Percentiles rank a stretch among this genome's conserved stretches.
These are phyloP conservation scores for Drosophila neotestacea DNA, from an alignment of 2,888 invertebrate species.

Conservation along the genomic window DNA sequence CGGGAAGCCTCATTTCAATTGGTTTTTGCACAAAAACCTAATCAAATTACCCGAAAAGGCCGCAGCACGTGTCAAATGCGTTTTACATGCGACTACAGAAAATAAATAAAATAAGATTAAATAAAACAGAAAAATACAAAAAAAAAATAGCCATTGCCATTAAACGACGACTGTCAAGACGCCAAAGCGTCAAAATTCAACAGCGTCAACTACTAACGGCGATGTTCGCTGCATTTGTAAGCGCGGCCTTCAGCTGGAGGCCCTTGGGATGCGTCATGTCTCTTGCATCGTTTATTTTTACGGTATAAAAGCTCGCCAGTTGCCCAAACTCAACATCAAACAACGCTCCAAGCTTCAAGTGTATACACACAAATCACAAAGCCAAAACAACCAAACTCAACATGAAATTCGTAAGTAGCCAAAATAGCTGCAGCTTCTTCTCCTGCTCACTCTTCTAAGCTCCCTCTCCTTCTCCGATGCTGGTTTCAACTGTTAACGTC, in stretches of 20 bases:
- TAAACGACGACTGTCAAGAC: slow-evolving; percentile 45
- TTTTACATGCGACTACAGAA: slow-evolving; percentile 37
- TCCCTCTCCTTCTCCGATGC: not conserved
- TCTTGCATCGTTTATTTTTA: not conserved
- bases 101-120: slow-evolving; percentile 15
- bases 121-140: not conserved
- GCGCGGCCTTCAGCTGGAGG: slow-evolving; percentile 59
- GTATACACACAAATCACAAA: slow-evolving; percentile 45
- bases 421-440: too few relatives aligned
- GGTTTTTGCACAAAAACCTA: slow-evolving; percentile 50
- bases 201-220: slow-evolving; percentile 35
- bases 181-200: slow-evolving; percentile 33
- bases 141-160: slow-evolving; percentile 2
- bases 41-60: slow-evolving; percentile 63
- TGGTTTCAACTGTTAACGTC: not conserved
- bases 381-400: slow-evolving; percentile 45
- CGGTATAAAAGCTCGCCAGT: slow-evolving; percentile 55
- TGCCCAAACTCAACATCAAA: slow-evolving; percentile 58
- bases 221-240: slow-evolving; percentile 73
- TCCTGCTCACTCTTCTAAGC: not conserved
- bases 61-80: slow-evolving; percentile 69
- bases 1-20: slow-evolving; percentile 72
- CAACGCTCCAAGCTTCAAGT: slow-evolving; percentile 63
- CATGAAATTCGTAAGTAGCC: slow-evolving; percentile 77
- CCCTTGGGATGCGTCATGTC: slow-evolving; percentile 52